Conservation (phyloP, 1,140 invertebrate genomes). For the Pectinophora gossypiella region DNA sequence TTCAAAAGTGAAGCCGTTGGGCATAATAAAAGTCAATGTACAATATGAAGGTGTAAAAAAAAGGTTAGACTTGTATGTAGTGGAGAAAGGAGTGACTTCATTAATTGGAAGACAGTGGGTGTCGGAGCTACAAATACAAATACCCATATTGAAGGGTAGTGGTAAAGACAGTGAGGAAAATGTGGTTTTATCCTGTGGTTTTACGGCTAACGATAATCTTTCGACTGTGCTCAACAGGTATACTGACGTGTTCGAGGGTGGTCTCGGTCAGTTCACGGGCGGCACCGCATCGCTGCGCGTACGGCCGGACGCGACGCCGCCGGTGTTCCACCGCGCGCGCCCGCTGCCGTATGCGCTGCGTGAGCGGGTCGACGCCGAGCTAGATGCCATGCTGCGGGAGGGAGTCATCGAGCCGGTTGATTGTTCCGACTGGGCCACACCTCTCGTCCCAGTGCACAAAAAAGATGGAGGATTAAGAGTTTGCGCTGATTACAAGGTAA, state of each 20-base stretch:
- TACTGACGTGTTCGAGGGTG: background rate
- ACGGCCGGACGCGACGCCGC: background rate
- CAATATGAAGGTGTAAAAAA: background rate
- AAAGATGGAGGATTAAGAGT: conserved; percentile 19
- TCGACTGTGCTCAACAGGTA: background rate
- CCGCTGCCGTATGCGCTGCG: no score
- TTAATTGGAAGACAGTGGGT: background rate
- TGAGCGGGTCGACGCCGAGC: no score
- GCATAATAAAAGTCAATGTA: background rate
- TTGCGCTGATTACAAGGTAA: conserved; percentile 25
- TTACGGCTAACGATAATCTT: background rate
- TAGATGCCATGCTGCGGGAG: no score
- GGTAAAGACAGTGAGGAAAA: background rate
- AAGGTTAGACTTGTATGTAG: background rate
- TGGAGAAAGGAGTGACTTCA: background rate
- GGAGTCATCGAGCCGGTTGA: no score
- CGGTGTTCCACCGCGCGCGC: no score
- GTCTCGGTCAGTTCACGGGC: background rate
- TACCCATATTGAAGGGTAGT: background rate
- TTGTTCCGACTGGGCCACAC: conserved; percentile 25
- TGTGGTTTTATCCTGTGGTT: no score
- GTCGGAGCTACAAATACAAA: background rate
- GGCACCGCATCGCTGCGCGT: background rate
- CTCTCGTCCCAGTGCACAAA: conserved; percentile 29
- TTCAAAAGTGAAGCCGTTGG: background rate